phyloP scores from a whole-genome alignment of 2,113 vertebrate species.

The Lycaon pictus region DNA sequence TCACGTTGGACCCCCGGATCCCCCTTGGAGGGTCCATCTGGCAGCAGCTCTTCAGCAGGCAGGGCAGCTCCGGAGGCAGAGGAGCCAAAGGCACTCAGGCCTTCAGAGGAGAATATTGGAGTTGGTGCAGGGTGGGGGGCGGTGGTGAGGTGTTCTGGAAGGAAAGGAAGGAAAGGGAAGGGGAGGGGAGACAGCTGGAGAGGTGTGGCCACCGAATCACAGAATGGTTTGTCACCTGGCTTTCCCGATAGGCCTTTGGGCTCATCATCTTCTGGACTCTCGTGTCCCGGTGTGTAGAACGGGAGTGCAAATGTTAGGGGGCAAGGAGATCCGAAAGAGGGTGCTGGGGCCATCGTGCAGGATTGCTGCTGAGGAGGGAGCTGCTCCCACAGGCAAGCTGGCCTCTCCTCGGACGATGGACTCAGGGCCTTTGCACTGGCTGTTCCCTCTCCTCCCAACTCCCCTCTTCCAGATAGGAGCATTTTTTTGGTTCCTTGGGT shows the following conservation, averaged over 20 bases:
- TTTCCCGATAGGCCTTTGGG: not conserved
- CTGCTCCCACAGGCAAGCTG: rapidly evolving
- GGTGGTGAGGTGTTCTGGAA: not conserved
- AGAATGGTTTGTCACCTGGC: not conserved
- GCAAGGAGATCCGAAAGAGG: not conserved
- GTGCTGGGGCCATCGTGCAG: rapidly evolving
- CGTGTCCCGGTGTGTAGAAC: not conserved
- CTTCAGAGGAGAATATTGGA: not conserved
- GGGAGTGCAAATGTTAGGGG: not conserved
- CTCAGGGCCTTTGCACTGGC: not conserved
- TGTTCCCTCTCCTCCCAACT: not conserved
- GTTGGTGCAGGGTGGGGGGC: not conserved
- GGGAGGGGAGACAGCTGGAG: not conserved
- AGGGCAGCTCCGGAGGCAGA: not conserved
- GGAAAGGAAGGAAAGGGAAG: not conserved
- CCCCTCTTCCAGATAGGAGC: not conserved
- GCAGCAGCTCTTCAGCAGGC: not conserved
- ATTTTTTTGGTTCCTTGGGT: not conserved
- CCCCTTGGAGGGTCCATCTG: not conserved
- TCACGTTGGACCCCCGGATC: not conserved
- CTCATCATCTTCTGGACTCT: not conserved
- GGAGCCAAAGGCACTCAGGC: not conserved
- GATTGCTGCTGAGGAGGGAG: not conserved
- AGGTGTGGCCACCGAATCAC: not conserved
- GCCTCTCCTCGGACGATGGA: not conserved